Base-by-base conservation (phyloP, 30 jellyfish, hydroid and myxozoan species). In the Nemopilema nomurai region DNA sequence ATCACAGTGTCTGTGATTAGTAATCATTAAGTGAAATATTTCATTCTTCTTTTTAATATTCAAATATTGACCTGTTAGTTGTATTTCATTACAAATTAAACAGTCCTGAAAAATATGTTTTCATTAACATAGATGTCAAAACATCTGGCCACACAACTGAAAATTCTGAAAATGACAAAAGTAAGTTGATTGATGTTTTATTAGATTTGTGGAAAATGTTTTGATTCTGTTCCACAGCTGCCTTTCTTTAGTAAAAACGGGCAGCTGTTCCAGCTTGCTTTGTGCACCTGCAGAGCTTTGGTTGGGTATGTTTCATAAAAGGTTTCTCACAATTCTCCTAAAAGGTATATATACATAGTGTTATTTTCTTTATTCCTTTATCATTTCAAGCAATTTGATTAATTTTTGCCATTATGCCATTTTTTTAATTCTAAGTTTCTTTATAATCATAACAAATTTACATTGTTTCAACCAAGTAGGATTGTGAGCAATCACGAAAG, bases 81-180 rank as follows among this genome's bases (percentile, higher is more conserved):
- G n/a, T n/a, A n/a, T n/a, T n/a, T n/a, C n/a, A n/a, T n/a, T n/a
- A n/a, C n/a, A n/a, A n/a, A n/a, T n/a, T n/a, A n/a, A n/a, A n/a
- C n/a, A n/a, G n/a, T n/a, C n/a, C n/a, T n/a, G n/a, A n/a, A 41
- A 41, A 41, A 41, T 13, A 41, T 41, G n/a, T 41, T 41, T 41
- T 41, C 57, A 41, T 41, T 31, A 1, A 26, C 32, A 22, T 63
- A 79, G 88, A 79, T 79, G 80, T 64, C 51, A 79, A 79, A 64
- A 79, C 88, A 79, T 41, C 74, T 79, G 88, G 88, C 28, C 69
- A 62, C n/a, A 20, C 88, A 79, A 57, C 88, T 6, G 79, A 79
- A 24, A 25, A 21, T 16, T 18, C 18, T 1, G 62, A 18, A 8
- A 79, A 63, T 51, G 88, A 79, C 66, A 62, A 28, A 41, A 13